Conservation (phyloP, 64 coral and sea anemone species). For the Orbicella faveolata region DNA sequence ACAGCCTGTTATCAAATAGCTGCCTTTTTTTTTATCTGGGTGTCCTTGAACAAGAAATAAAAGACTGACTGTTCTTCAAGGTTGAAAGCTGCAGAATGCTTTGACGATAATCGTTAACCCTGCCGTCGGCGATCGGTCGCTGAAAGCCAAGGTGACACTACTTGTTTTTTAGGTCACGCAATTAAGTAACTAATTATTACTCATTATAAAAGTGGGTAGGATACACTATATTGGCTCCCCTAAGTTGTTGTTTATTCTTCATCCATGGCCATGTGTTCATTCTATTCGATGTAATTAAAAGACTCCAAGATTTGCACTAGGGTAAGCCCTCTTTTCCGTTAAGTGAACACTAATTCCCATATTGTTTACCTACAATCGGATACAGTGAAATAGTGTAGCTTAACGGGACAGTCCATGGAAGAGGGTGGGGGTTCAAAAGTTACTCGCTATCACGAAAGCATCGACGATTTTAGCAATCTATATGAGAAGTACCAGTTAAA, state of each 20-base stretch:
- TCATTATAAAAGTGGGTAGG: neutral
- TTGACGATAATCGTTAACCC: slow-evolving; percentile 27
- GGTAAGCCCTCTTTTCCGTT: no score
- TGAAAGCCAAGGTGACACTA: slow-evolving; percentile 2
- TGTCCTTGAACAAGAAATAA: neutral
- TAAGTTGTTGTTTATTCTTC: no score
- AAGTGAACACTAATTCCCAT: no score
- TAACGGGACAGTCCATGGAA: slow-evolving; percentile 3
- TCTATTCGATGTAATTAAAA: no score
- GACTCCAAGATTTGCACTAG: no score
- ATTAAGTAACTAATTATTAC: slow-evolving; percentile 22
- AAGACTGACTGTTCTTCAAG: slow-evolving; percentile 13
- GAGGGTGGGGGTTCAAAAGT: neutral
- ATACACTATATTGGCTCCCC: neutral
- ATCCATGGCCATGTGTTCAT: no score
- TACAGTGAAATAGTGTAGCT: neutral
- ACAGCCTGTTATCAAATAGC: neutral
- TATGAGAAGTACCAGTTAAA: neutral
- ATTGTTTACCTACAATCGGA: slow-evolving; percentile 4
- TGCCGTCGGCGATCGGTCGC: slow-evolving; percentile 1
- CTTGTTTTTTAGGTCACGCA: neutral
- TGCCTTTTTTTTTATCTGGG: neutral
- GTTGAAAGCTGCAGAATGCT: slow-evolving; percentile 35
- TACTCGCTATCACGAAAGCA: neutral
- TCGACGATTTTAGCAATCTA: neutral